These are phyloP conservation scores for Rhagophthalmus giganteus DNA, from an alignment of 2,888 invertebrate genomes.

Conservation along the genomic window DNA sequence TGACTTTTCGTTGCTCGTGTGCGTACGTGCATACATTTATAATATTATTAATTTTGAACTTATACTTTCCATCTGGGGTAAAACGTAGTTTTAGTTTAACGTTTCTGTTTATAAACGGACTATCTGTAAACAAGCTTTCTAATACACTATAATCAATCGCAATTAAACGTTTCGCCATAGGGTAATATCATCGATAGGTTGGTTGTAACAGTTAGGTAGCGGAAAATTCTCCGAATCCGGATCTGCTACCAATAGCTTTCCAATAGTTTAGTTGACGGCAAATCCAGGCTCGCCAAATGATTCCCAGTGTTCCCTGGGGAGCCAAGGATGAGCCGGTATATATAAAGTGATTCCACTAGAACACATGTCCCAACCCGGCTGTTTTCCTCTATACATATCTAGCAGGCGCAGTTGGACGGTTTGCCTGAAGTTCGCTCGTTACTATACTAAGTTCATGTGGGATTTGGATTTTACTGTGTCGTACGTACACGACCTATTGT, in stretches of 20 bases:
- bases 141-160: too few relatives aligned
- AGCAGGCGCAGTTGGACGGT: conserved; percentile 18
- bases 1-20: too few relatives aligned
- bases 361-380: conserved; percentile 44
- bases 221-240: conserved; percentile 30
- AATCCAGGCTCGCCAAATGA: conserved; percentile 49
- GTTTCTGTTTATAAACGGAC: too few relatives aligned
- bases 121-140: too few relatives aligned
- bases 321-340: conserved; percentile 42
- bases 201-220: background rate
- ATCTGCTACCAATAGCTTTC: conserved; percentile 44
- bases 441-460: conserved; percentile 45
- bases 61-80: too few relatives aligned
- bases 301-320: conserved; percentile 45
- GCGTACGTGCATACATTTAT: too few relatives aligned
- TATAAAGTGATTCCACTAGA: conserved; percentile 47
- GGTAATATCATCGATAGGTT: too few relatives aligned
- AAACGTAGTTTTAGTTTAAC: too few relatives aligned
- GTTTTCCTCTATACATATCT: conserved; percentile 13
- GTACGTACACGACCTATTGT: conserved; percentile 13
- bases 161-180: too few relatives aligned
- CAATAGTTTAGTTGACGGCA: conserved; percentile 47
- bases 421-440: conserved; percentile 42
- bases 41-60: too few relatives aligned
- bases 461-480: conserved; percentile 44